phyloP scores from a whole-genome alignment of 1,140 invertebrate genomes.

The Ctenoplectra terminalis region DNA sequence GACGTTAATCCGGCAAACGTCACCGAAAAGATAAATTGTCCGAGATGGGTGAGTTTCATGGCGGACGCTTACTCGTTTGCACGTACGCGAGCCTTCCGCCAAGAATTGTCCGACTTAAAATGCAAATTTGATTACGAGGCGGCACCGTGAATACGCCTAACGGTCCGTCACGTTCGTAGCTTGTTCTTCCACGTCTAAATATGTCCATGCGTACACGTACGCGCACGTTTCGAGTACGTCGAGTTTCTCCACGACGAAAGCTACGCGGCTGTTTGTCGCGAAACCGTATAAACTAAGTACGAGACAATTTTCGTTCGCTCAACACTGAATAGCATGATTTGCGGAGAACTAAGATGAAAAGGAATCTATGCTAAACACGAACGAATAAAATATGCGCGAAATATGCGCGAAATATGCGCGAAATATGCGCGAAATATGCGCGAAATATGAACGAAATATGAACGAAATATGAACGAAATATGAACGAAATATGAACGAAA shows the following conservation, averaged over 20 bases:
- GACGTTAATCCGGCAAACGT: conserved; percentile 34
- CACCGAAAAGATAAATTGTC: conserved; percentile 37
- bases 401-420: too few relatives aligned
- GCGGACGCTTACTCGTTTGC: background rate
- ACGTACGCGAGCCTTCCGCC: background rate
- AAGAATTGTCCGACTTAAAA: conserved; percentile 20
- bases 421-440: too few relatives aligned
- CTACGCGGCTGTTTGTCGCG: conserved; percentile 18
- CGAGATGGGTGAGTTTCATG: conserved; percentile 10
- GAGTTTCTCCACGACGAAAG: background rate
- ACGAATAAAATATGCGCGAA: too few relatives aligned
- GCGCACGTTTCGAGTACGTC: background rate
- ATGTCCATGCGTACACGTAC: background rate
- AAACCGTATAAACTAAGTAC: background rate
- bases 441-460: too few relatives aligned
- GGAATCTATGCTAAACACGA: too few relatives aligned
- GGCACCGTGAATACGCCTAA: background rate
- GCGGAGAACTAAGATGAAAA: too few relatives aligned
- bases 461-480: too few relatives aligned
- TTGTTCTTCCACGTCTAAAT: background rate
- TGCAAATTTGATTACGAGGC: conserved; percentile 40
- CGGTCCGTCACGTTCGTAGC: conserved; percentile 10
- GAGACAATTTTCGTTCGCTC: conserved; percentile 12
- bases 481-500: too few relatives aligned
- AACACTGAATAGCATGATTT: background rate